A percentile compares a stretch with the other conserved stretches of the same genome.
phyloP scores from a whole-genome alignment of 2,888 invertebrate species.

The Caradrina kadenii region DNA sequence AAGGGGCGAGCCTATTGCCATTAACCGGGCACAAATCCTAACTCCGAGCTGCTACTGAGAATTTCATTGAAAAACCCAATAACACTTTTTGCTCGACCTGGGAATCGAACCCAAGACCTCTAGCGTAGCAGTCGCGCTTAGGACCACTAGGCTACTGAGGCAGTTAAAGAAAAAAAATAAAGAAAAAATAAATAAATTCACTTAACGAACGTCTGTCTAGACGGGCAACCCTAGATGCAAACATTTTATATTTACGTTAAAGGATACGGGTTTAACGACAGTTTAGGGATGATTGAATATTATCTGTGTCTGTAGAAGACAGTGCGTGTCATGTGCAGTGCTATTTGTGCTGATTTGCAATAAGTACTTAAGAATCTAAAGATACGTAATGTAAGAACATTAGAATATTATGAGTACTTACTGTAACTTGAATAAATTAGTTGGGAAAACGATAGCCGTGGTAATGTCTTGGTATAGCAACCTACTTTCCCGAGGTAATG shows the following conservation, averaged over 20 bases:
- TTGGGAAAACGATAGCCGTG: not conserved
- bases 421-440: not conserved
- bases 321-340: slow-evolving; percentile 38
- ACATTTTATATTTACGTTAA: slow-evolving; percentile 50
- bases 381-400: slow-evolving; percentile 1
- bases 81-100: no score
- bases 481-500: slow-evolving; percentile 4
- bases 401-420: not conserved
- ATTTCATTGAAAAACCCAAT: no score
- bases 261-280: slow-evolving; percentile 51
- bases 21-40: no score
- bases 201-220: not conserved
- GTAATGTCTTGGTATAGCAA: not conserved
- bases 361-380: slow-evolving; percentile 2
- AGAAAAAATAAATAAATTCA: no score
- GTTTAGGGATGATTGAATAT: slow-evolving; percentile 59
- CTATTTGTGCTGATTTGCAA: slow-evolving; percentile 24
- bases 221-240: slow-evolving; percentile 37
- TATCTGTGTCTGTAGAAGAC: slow-evolving; percentile 36
- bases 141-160: no score
- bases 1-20: no score
- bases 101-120: no score
- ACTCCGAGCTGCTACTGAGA: no score
- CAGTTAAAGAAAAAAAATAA: no score
- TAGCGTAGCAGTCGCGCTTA: no score